Conservation (phyloP, 92 coral and sea anemone species). For the Zoanthus sansibaricus region DNA sequence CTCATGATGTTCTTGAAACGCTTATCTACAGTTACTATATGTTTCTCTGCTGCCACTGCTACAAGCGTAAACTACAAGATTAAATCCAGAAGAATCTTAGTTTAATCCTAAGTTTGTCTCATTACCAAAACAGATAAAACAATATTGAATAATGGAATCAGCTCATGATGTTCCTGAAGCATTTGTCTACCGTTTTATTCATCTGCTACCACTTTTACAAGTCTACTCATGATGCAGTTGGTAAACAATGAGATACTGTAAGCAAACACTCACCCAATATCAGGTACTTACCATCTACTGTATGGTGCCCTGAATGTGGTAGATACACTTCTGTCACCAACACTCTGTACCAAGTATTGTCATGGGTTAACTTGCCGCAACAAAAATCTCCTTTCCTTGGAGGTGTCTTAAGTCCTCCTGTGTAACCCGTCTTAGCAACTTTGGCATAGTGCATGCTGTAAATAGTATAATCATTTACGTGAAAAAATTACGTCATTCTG, state of each 20-base stretch:
- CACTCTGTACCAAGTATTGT: slow-evolving; percentile 96
- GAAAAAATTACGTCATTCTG: no score
- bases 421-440: slow-evolving; percentile 86
- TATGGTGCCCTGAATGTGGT: slow-evolving; percentile 32
- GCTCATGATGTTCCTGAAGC: no score
- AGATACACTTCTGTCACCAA: slow-evolving; percentile 75
- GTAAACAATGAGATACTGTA: background rate
- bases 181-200: no score
- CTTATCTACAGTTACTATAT: no score
- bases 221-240: background rate
- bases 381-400: slow-evolving; percentile 87
- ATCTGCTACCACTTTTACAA: background rate
- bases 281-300: background rate
- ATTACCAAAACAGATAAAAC: no score
- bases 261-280: background rate
- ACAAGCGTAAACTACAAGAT: background rate
- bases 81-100: no score
- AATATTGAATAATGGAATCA: no score
- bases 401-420: slow-evolving; percentile 81
- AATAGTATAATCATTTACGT: background rate
- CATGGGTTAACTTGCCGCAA: slow-evolving; percentile 87
- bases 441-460: slow-evolving; percentile 91
- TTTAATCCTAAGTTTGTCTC: no score
- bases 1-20: no score
- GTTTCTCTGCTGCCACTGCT: no score